Base-by-base conservation (phyloP, 2,888 invertebrate species). In the Scrobipalpa atriplicella region DNA sequence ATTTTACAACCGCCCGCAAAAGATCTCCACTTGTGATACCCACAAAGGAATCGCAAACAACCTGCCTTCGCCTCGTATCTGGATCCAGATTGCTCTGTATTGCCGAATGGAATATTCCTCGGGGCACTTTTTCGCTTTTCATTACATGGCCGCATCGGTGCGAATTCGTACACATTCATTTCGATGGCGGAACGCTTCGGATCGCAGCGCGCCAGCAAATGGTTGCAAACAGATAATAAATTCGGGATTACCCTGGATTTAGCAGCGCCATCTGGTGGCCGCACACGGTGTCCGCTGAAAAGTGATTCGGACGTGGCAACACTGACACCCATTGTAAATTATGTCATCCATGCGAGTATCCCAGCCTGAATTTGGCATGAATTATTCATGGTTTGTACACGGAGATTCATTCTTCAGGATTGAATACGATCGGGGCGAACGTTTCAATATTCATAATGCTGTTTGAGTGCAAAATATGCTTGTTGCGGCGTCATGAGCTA, bases 181-280 rank as follows among this genome's bases (percentile, higher is more conserved):
- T 73, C 73, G 66, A 70, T 70, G 71, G 72, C 71, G 75, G 75
- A 77, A 82, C 80, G 81, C 78, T 77, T 76, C 71, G 79, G 75
- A 85, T 84, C 83, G 79, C 81, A 81, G 74, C 73, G 78, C 78
- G 78, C 75, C 81, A 73, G 77, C 75, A 76, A 84, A 86, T 82
- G 83, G 84, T 80, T 80, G 83, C 84, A 86, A 86, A 87, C 85
- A 86, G 85, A 88, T 89, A 89, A 88, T 89, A 89, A 88, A 89
- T 88, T 86, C 82, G 73, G 88, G 85, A 85, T 88, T 85, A 85
- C 82, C 80, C 73, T 72, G 84, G 84, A 83, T 88, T 85, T 83
- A 74, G 73, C 72, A 77, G 75, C 78, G 81, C 82, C 87, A 88
- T 87, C 87, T 87, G 86, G 82, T 69, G 79, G 81, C 73, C 78